A percentile compares a stretch with the other conserved stretches of the same genome.
These are phyloP conservation scores for Blomia tropicalis DNA, from an alignment of 2,888 invertebrate genomes.

Conservation along the genomic window DNA sequence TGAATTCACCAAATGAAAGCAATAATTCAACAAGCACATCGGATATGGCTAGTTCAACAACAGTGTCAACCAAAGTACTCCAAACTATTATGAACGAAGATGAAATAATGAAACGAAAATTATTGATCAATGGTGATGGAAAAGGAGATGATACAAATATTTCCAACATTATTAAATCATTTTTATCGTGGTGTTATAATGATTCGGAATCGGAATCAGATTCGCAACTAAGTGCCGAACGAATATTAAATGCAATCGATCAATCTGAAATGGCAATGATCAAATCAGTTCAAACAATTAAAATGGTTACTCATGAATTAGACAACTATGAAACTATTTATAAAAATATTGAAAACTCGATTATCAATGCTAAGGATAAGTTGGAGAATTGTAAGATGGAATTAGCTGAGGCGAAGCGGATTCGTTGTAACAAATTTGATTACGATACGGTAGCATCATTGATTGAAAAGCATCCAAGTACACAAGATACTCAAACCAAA, in stretches of 20 bases:
- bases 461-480: slow-evolving; percentile 73
- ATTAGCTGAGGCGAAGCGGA: slow-evolving; percentile 35
- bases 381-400: slow-evolving; percentile 36
- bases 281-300: slow-evolving; percentile 59
- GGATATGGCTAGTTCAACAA: background rate
- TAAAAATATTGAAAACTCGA: slow-evolving; percentile 45
- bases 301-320: slow-evolving; percentile 67
- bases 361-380: slow-evolving; percentile 34
- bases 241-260: slow-evolving; percentile 46
- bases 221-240: background rate
- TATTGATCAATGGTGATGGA: slow-evolving; percentile 90
- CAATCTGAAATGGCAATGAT: slow-evolving; percentile 74
- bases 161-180: slow-evolving; percentile 62
- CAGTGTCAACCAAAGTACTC: background rate
- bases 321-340: slow-evolving; percentile 63
- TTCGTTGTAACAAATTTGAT: slow-evolving; percentile 44
- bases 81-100: slow-evolving; percentile 41
- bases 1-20: background rate
- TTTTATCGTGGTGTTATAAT: slow-evolving; percentile 36
- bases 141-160: slow-evolving; percentile 84
- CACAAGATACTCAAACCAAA: slow-evolving; percentile 47
- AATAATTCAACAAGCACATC: too few species aligned
- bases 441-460: slow-evolving; percentile 82
- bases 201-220: slow-evolving; percentile 3
- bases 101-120: slow-evolving; percentile 73